Conservation (phyloP, 2,888 invertebrate species). For the Panorpa germanica region DNA sequence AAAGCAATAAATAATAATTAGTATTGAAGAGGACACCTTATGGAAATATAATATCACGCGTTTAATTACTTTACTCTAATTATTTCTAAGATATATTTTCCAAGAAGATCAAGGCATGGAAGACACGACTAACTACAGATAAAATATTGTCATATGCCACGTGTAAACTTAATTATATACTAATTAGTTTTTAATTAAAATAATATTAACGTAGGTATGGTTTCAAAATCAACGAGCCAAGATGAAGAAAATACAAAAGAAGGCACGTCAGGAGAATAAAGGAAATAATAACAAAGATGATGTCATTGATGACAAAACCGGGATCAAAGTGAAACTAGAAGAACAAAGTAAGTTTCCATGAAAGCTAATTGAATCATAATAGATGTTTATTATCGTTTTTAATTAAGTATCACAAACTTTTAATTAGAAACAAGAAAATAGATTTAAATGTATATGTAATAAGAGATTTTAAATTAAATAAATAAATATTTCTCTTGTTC, state of each 20-base stretch:
- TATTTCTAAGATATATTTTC: too few species aligned
- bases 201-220: conserved; percentile 41
- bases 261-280: conserved; percentile 34
- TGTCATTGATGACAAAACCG: conserved; percentile 24
- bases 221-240: conserved; percentile 46
- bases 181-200: too few species aligned
- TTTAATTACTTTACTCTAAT: too few species aligned
- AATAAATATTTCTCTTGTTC: too few species aligned
- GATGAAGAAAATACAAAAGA: conserved; percentile 46
- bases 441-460: neutral
- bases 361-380: neutral
- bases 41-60: too few species aligned
- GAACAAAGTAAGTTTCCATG: conserved; percentile 32
- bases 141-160: too few species aligned
- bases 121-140: too few species aligned
- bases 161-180: too few species aligned
- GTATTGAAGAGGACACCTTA: too few species aligned
- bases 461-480: neutral
- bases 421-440: conserved; percentile 6
- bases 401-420: neutral
- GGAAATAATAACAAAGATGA: conserved; percentile 25
- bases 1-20: too few species aligned
- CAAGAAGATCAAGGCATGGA: too few species aligned
- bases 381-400: neutral
- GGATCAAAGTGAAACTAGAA: conserved; percentile 31